Base-by-base conservation (phyloP, 2,888 invertebrate species). In the Coremacera marginata region DNA sequence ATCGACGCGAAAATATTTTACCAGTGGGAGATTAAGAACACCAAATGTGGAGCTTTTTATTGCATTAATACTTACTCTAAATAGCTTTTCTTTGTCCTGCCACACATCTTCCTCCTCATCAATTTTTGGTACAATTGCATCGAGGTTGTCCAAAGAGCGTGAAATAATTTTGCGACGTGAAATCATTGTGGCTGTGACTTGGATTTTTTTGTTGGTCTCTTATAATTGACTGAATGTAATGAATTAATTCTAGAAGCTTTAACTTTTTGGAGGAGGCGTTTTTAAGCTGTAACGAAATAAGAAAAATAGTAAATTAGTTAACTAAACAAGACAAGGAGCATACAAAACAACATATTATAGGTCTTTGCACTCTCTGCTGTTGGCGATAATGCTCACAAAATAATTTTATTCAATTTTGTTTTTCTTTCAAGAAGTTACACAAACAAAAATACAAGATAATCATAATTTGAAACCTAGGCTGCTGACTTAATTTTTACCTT, bases 31-130 rank as follows among this genome's bases (percentile, higher is more conserved):
- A n/a, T n/a, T n/a, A n/a, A n/a, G n/a, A n/a, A n/a, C n/a, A n/a
- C n/a, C n/a, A n/a, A n/a, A n/a, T n/a, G n/a, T n/a, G n/a, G n/a
- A 68, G 77, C n/a, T 2, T 67, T 63, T n/a, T n/a, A n/a, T n/a
- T 52, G 16, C 57, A 16, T 27, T 52, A 71, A 60, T 19, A 83
- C 91, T 90, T 90, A 96, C 96, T 93, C 95, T 96, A 90, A 95
- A 96, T 74, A 97, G 91, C 90, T 96, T 96, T 85, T 97, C 96
- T 89, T 95, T 95, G 88, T 96, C 95, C 88, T 95, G 95, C 97
- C 96, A 97, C 80, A 96, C 95, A 88, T 97, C 96, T 80, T 87
- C 87, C 72, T 60, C 70, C 83, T 96, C 96, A 85, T 94, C 94
- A 74, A 85, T 84, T 85, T 94, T 94, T 81, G 94, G 93, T 84